A percentile compares a stretch with the other conserved stretches of the same genome.
phyloP scores from a whole-genome alignment of 2,797 vertebrate genomes.

The Chanos chanos region DNA sequence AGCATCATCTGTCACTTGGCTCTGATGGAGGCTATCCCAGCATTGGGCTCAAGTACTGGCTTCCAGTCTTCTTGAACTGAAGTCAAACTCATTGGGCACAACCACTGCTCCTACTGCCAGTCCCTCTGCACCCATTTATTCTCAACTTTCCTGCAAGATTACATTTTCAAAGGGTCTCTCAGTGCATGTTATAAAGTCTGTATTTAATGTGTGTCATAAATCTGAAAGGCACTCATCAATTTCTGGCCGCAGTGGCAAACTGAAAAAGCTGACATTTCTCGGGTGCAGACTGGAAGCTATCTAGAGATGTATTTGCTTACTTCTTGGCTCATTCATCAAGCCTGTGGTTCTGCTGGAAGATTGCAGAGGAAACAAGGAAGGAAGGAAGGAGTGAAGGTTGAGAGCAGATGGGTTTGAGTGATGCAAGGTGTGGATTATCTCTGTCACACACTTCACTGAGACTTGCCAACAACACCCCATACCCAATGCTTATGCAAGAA shows the following conservation, averaged over 20 bases:
- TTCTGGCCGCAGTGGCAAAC: slow-evolving; percentile 63
- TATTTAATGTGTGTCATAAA: slow-evolving; percentile 70
- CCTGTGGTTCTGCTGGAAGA: slow-evolving; percentile 40
- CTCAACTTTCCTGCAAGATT: slow-evolving; percentile 51
- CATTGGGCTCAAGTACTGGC: no score
- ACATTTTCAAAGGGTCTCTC: slow-evolving; percentile 59
- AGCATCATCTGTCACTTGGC: no score
- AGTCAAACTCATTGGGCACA: no score
- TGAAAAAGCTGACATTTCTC: slow-evolving; percentile 65
- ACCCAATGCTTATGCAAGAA: no score
- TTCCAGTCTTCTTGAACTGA: background rate
- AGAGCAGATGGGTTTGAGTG: background rate
- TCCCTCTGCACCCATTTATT: slow-evolving; percentile 36
- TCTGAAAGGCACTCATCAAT: slow-evolving; percentile 69
- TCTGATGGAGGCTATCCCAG: no score
- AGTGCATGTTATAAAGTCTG: slow-evolving; percentile 62
- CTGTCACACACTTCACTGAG: no score
- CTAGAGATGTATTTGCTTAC: slow-evolving; percentile 61
- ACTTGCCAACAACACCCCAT: no score
- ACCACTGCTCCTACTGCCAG: slow-evolving; percentile 1
- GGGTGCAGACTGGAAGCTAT: slow-evolving; percentile 66
- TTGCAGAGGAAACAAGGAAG: slow-evolving; percentile 39
- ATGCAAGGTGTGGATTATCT: background rate
- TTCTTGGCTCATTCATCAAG: slow-evolving; percentile 66
- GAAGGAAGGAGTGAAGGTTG: background rate